A percentile compares a stretch with the other conserved stretches of the same genome.
Conservation (phyloP, 2,797 vertebrate species). For the Acrossocheilus wenchowensis region DNA sequence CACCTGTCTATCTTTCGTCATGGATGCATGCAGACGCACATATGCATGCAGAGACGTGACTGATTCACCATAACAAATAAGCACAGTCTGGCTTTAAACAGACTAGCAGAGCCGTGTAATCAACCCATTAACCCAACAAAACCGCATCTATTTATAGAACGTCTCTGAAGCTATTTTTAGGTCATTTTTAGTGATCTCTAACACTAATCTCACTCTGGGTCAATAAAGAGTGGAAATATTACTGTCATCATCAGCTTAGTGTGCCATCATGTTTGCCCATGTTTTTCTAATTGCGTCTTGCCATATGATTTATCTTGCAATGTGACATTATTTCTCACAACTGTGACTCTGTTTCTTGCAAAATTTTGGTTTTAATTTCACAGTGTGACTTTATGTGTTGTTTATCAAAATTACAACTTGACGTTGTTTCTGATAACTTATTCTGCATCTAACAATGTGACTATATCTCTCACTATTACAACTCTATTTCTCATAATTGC, state of each 20-base stretch:
- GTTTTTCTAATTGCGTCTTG: background rate
- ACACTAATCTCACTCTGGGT: background rate
- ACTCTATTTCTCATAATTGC: background rate
- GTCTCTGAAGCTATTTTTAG: background rate
- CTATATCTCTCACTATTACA: background rate
- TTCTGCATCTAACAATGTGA: background rate
- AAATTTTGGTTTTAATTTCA: background rate
- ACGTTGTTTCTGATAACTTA: background rate
- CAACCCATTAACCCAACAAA: slow-evolving; percentile 27
- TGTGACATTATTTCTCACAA: background rate
- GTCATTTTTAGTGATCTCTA: background rate
- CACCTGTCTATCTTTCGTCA: slow-evolving; percentile 58
- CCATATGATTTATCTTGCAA: background rate
- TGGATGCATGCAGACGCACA: slow-evolving; percentile 32
- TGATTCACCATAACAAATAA: slow-evolving; percentile 14
- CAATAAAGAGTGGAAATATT: background rate
- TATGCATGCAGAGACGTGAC: slow-evolving; percentile 1
- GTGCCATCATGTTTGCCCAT: background rate
- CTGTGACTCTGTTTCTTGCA: background rate
- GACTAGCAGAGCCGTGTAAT: slow-evolving; percentile 2
- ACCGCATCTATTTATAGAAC: background rate
- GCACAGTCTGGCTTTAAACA: background rate
- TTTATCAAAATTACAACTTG: background rate
- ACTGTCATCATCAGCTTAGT: background rate
- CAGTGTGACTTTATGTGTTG: background rate